Evolutionary conservation across 1,140 invertebrate genomes (phyloP).

Genomic region (Heterodera schachtii): DNA sequence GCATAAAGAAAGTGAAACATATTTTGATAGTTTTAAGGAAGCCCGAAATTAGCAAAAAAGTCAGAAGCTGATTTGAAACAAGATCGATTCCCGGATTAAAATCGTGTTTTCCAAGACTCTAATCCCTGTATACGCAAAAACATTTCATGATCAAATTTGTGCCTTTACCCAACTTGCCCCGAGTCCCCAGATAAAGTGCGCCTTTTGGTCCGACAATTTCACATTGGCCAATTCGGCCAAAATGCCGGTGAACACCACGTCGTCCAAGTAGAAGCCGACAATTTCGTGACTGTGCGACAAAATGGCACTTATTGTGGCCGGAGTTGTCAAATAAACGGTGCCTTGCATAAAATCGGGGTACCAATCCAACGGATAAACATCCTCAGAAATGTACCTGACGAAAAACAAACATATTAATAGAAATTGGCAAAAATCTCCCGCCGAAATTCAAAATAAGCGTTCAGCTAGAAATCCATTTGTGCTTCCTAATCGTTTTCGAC

Average conservation of each 20-base stretch:
- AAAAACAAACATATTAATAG: not conserved
- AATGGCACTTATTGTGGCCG: constrained; percentile 13
- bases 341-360: constrained; percentile 34
- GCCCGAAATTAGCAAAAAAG: no score
- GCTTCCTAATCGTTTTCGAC: no score
- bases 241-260: constrained; percentile 40
- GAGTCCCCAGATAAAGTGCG: not conserved
- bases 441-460: no score
- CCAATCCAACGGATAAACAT: constrained; percentile 13
- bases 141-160: no score
- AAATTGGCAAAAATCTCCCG: no score
- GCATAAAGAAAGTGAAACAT: not conserved
- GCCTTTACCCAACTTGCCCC: not conserved
- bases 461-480: no score
- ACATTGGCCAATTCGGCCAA: constrained; percentile 30
- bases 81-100: no score
- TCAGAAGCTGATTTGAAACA: no score
- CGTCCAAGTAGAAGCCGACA: constrained; percentile 23
- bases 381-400: constrained; percentile 26
- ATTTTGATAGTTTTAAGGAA: no score
- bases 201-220: constrained; percentile 2
- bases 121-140: no score
- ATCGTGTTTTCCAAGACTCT: no score
- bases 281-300: constrained; percentile 22
- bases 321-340: constrained; percentile 25